phyloP scores from a whole-genome alignment of 2,113 vertebrate genomes.

The Pseudois nayaur region DNA sequence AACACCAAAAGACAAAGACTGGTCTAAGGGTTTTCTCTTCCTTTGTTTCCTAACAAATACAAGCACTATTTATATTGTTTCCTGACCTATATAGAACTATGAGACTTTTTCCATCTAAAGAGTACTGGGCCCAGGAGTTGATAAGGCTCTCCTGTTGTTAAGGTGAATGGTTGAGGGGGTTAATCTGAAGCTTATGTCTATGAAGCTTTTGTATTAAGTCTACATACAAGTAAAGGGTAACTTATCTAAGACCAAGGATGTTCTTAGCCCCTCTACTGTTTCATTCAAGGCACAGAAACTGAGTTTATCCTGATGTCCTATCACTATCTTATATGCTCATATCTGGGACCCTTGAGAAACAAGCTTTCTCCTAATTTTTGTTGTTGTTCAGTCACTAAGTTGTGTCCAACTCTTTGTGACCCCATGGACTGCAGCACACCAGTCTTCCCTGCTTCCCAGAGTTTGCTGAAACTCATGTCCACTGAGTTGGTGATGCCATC shows the following conservation, averaged over 20 bases:
- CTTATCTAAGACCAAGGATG: neutral
- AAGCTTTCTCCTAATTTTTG: neutral
- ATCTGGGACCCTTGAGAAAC: neutral
- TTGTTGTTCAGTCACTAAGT: neutral
- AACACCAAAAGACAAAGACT: neutral
- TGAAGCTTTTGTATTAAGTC: neutral
- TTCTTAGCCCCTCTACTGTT: neutral
- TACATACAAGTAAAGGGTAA: neutral
- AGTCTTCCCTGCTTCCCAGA: neutral
- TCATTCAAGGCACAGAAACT: neutral
- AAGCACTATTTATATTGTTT: neutral
- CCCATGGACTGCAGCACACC: neutral
- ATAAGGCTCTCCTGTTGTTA: neutral
- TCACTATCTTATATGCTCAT: neutral
- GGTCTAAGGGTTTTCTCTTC: neutral
- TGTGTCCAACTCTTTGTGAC: fast-evolving
- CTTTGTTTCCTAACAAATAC: neutral
- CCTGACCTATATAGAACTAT: neutral
- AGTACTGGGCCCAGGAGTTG: neutral
- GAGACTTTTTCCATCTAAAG: neutral
- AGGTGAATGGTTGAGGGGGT: neutral
- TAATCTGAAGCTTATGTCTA: neutral
- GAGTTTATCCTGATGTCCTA: neutral
- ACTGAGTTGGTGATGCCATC: neutral
- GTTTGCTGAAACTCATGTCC: neutral